These are phyloP conservation scores for Ellobius talpinus DNA, from an alignment of 2,113 vertebrate genomes.

Conservation along the genomic window DNA sequence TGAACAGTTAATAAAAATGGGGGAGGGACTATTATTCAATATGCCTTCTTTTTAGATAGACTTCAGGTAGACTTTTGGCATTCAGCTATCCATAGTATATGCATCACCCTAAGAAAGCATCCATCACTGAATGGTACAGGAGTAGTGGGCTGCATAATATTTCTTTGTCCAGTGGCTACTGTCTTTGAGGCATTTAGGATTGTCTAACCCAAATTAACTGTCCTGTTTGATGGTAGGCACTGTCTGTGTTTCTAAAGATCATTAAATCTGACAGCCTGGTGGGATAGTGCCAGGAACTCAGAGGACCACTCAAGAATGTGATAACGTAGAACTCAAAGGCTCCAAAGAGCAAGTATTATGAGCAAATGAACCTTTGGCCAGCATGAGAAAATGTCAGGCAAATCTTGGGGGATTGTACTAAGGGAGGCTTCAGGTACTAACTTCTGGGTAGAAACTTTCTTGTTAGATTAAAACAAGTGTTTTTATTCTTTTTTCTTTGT, in stretches of 20 bases:
- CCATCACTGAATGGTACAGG: neutral
- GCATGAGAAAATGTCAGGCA: neutral
- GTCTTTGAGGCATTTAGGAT: neutral
- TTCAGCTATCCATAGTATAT: neutral
- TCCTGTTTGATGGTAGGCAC: neutral
- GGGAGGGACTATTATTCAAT: neutral
- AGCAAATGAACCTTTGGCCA: neutral
- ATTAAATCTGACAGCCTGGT: conserved; percentile 33
- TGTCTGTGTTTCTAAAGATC: neutral
- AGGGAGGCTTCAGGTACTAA: conserved; percentile 15
- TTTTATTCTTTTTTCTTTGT: neutral
- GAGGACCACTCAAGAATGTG: conserved; percentile 1
- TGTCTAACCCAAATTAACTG: conserved; percentile 2
- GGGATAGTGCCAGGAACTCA: neutral
- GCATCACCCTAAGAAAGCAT: neutral
- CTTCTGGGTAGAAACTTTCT: neutral
- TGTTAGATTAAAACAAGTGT: conserved; percentile 13
- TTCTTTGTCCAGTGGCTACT: neutral
- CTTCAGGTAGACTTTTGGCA: neutral
- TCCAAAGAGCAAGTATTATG: neutral
- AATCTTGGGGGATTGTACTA: neutral
- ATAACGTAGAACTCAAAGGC: neutral
- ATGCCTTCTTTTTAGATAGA: neutral
- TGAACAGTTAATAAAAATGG: neutral
- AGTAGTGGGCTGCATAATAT: neutral